A percentile compares a stretch with the other conserved stretches of the same genome.
Evolutionary conservation across 2,888 invertebrate species (phyloP).

Genomic region (Cryptus viduatorius): DNA sequence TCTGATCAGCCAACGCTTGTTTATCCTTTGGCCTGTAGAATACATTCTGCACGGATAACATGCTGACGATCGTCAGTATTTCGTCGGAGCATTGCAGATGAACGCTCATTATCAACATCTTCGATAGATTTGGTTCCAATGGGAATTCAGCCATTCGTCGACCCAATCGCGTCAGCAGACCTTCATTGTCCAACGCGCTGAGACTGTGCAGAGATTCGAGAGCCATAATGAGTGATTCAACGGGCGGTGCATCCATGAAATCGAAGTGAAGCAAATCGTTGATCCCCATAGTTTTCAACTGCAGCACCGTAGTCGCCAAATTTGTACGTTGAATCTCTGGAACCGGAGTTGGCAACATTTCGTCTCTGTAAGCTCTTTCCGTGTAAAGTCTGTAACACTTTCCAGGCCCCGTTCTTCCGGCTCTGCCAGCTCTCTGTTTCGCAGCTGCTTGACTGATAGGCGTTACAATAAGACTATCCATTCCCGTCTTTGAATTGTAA

Average conservation of each 20-base stretch:
- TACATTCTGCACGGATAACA: slow-evolving; percentile 99
- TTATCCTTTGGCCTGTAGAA: slow-evolving; percentile 98
- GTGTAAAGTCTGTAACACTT: slow-evolving; percentile 99
- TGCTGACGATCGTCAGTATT: slow-evolving; percentile 98
- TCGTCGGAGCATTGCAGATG: slow-evolving; percentile 99
- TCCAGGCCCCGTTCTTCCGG: slow-evolving; percentile 99
- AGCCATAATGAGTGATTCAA: slow-evolving; percentile 98
- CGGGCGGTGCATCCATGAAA: slow-evolving; percentile 99
- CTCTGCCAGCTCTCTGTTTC: slow-evolving; percentile 96
- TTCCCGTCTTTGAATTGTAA: slow-evolving; percentile 98
- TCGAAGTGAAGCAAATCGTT: slow-evolving; percentile 99
- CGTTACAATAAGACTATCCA: slow-evolving; percentile 99
- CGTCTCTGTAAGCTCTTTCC: slow-evolving; percentile 98
- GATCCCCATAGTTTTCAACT: slow-evolving; percentile 99
- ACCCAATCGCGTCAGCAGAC: slow-evolving; percentile 93
- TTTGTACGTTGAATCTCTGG: slow-evolving; percentile 99
- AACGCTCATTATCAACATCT: slow-evolving; percentile 99
- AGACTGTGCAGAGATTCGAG: slow-evolving; percentile 98
- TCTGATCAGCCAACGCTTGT: slow-evolving; percentile 98
- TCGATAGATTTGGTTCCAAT: slow-evolving; percentile 98
- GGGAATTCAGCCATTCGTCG: slow-evolving; percentile 99
- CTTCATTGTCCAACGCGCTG: slow-evolving; percentile 98
- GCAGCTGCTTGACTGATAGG: slow-evolving; percentile 99
- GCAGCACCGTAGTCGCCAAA: slow-evolving; percentile 97
- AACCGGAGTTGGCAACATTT: slow-evolving; percentile 99